Percentiles rank a stretch among this genome's conserved stretches.
These are phyloP conservation scores for Drosophila auraria DNA, from an alignment of 1,140 invertebrate genomes.

Conservation along the genomic window DNA sequence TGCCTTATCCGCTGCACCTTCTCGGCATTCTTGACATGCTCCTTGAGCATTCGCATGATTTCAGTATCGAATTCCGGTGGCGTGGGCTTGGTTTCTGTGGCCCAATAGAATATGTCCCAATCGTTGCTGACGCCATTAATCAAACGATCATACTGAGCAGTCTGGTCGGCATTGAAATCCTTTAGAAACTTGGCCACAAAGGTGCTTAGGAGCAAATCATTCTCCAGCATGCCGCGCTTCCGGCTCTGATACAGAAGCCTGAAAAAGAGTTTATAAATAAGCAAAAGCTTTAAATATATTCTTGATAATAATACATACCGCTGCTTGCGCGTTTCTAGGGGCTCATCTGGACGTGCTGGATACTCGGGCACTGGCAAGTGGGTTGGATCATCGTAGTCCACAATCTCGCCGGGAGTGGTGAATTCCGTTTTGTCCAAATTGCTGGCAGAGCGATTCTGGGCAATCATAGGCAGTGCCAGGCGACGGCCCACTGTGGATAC, in stretches of 20 bases:
- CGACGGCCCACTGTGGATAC: conserved; percentile 26
- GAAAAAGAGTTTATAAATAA: conserved; percentile 19
- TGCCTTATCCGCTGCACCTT: conserved; percentile 88
- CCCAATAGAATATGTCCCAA: conserved; percentile 99
- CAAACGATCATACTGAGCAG: conserved; percentile 93
- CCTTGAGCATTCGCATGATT: conserved; percentile 94
- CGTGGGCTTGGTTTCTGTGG: conserved; percentile 91
- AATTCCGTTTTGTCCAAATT: conserved; percentile 53
- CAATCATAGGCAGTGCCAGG: conserved; percentile 12
- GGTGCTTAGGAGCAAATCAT: conserved; percentile 96
- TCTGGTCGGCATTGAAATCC: conserved; percentile 89
- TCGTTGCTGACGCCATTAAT: conserved; percentile 98
- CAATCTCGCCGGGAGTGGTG: conserved; percentile 56
- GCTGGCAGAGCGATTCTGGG: conserved; percentile 29
- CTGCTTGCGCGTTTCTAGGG: conserved; percentile 69
- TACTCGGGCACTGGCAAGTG: conserved; percentile 75
- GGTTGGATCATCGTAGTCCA: conserved; percentile 75
- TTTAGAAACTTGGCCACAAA: conserved; percentile 95
- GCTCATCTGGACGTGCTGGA: conserved; percentile 66
- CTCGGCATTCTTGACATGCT: conserved; percentile 93
- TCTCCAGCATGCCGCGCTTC: conserved; percentile 98
- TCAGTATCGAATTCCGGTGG: conserved; percentile 95
- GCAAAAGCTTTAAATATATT: too few species aligned
- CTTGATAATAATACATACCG: conserved; percentile 24
- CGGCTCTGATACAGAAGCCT: conserved; percentile 97